Percentiles rank a stretch among this genome's conserved stretches.
phyloP scores from a whole-genome alignment of 1,140 invertebrate species.

The Drosophila tsacasi region DNA sequence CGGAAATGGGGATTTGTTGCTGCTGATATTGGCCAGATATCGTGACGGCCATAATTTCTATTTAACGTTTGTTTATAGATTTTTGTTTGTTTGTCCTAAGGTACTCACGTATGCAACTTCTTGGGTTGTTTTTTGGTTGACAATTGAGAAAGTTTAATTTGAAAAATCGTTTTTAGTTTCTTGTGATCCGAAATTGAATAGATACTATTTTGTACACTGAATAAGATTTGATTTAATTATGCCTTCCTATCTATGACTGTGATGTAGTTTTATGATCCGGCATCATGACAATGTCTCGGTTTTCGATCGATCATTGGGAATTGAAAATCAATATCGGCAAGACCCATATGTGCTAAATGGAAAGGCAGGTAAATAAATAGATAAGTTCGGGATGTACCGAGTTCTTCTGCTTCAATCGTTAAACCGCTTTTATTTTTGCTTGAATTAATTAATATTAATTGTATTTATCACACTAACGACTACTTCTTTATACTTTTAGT shows the following conservation, averaged over 20 bases:
- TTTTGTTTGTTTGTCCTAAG: conserved; percentile 58
- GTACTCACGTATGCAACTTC: conserved; percentile 74
- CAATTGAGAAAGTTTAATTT: conserved; percentile 29
- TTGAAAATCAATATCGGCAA: conserved; percentile 27
- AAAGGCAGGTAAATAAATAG: conserved; percentile 42
- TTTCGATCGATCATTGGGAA: conserved; percentile 12
- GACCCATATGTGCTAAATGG: conserved; percentile 36
- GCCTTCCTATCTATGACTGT: conserved; percentile 41
- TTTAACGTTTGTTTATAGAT: conserved; percentile 31
- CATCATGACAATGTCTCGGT: conserved; percentile 3
- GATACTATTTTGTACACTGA: conserved; percentile 50
- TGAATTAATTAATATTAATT: conserved; percentile 77
- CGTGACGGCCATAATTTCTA: conserved; percentile 34
- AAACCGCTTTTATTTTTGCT: conserved; percentile 66
- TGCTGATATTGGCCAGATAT: conserved; percentile 36
- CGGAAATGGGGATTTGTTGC: conserved; percentile 20
- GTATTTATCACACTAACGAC: conserved; percentile 79
- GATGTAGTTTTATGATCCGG: conserved; percentile 28
- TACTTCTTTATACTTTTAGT: conserved; percentile 66
- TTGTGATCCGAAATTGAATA: conserved; percentile 30
- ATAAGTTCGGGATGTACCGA: conserved; percentile 18
- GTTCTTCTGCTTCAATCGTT: conserved; percentile 67
- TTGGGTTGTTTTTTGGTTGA: conserved; percentile 42
- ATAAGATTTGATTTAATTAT: conserved; percentile 25
- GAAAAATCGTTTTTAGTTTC: conserved; percentile 35